A percentile compares a stretch with the other conserved stretches of the same genome.
Evolutionary conservation across 2,113 vertebrate species (phyloP).

Genomic region (Alethe castanea): DNA sequence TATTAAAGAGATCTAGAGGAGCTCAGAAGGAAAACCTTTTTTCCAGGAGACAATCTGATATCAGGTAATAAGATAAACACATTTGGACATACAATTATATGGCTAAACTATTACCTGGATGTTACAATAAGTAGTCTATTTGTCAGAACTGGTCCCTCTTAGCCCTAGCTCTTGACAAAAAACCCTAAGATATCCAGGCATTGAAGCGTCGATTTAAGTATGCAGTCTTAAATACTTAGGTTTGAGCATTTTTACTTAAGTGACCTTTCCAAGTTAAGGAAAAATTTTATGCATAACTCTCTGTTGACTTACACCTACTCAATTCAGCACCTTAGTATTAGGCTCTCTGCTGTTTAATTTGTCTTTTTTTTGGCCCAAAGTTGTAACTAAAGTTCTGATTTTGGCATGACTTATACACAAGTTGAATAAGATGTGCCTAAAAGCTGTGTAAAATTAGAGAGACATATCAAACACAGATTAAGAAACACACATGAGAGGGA

Average conservation of each 20-base stretch:
- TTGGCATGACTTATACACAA: neutral
- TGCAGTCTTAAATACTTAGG: neutral
- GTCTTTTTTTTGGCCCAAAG: neutral
- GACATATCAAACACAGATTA: neutral
- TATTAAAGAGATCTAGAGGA: neutral
- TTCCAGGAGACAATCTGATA: neutral
- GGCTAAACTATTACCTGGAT: neutral
- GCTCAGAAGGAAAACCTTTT: neutral
- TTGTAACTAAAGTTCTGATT: neutral
- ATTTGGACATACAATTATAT: neutral
- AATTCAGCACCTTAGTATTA: neutral
- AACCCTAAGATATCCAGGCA: neutral
- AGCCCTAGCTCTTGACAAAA: neutral
- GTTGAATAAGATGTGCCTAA: neutral
- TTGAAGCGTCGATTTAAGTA: neutral
- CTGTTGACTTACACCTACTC: slow-evolving; percentile 28
- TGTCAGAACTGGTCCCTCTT: neutral
- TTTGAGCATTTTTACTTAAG: slow-evolving; percentile 16
- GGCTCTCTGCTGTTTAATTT: neutral
- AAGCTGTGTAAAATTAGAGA: neutral
- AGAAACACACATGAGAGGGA: neutral
- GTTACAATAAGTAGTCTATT: neutral
- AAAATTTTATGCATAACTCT: neutral
- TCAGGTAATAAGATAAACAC: neutral
- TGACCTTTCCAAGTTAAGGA: slow-evolving; percentile 24